Evolutionary conservation across 1,140 invertebrate genomes (phyloP), one percentile per base, ranked within the genome.

Genomic region (Bactericera cockerelli): DNA sequence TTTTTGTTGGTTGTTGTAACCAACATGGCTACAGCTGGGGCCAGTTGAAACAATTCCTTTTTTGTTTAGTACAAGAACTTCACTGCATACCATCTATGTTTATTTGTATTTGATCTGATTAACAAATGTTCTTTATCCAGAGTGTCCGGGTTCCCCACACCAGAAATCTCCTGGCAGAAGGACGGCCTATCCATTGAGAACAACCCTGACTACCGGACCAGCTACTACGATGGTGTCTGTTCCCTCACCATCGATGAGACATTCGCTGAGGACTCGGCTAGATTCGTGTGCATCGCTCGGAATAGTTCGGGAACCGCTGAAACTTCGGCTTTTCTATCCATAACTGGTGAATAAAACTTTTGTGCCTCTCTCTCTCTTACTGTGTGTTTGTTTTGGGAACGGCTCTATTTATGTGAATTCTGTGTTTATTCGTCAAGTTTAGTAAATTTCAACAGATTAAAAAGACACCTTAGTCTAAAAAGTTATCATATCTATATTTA

Each of bases 181-280:
- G 83, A 87, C 70, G 79, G 79, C 49, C 74, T 85, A 36, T 77
- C 81, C 1, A 77, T 87, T 59, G 64, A 72, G 57, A 80, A 76
- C 63, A 83, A 83, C 72, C 79, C 80, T 2, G 81, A 86, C 64
- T 85, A 86, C 65, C 74, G 77, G 61, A 83, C 81, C 0, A 74
- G 69, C 21, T 72, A 72, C 31, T 66, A 74, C 39, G 70, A 75
- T 56, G 79, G 80, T 1, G 60, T 76, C n/a, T 82, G 80, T 28
- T 77, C 74, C 10, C 69, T 89, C 6, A 82, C 75, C 0, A 87
- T 89, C 61, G 84, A 87, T 63, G 85, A 89, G 71, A 84, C 82
- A 1, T 88, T 90, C 65, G 77, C 81, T 8, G 87, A 90, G 70
- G 89, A 93, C 70, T 84, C 86, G 1, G 86, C 84, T 0, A 75